A percentile compares a stretch with the other conserved stretches of the same genome.
These are phyloP conservation scores for Pemphredon lugubris DNA, from an alignment of 2,888 invertebrate species.

Conservation along the genomic window DNA sequence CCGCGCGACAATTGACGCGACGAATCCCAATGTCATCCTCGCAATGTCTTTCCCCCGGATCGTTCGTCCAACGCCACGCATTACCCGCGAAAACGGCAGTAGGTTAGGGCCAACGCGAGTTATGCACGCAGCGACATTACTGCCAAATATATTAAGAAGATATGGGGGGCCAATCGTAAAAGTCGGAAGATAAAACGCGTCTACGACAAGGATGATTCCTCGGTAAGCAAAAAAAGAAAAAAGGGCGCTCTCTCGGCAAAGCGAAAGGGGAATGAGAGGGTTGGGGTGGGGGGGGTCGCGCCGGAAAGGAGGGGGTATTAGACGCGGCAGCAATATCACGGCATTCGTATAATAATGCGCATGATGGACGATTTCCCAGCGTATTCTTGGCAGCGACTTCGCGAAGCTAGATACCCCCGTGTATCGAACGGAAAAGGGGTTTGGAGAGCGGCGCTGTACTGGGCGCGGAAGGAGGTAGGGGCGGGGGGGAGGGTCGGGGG, in stretches of 20 bases:
- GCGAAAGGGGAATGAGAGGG: neutral
- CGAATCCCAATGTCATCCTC: conserved; percentile 21
- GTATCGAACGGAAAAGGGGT: conserved; percentile 55
- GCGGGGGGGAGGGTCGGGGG: conserved; percentile 39
- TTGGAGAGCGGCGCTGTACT: conserved; percentile 4
- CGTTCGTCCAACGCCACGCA: neutral
- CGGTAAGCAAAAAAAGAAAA: no score
- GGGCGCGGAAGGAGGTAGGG: conserved; percentile 9
- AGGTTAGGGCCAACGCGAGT: conserved; percentile 20
- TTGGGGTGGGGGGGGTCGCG: conserved; percentile 11
- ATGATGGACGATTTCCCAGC: conserved; percentile 76
- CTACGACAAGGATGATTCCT: conserved; percentile 39
- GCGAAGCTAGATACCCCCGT: conserved; percentile 29
- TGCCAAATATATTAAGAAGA: conserved; percentile 57
- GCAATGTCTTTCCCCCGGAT: neutral
- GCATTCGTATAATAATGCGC: conserved; percentile 77
- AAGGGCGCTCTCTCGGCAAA: neutral
- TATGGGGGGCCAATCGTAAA: conserved; percentile 45
- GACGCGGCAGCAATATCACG: conserved; percentile 72
- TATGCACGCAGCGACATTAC: neutral
- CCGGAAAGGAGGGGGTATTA: conserved; percentile 19
- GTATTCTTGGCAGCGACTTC: conserved; percentile 77
- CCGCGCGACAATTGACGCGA: conserved; percentile 10
- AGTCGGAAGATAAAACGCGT: conserved; percentile 38
- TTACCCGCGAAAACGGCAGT: conserved; percentile 4